Percentiles rank a stretch among this genome's conserved stretches.
phyloP scores from a whole-genome alignment of 1,140 invertebrate genomes.

The Popillia japonica region DNA sequence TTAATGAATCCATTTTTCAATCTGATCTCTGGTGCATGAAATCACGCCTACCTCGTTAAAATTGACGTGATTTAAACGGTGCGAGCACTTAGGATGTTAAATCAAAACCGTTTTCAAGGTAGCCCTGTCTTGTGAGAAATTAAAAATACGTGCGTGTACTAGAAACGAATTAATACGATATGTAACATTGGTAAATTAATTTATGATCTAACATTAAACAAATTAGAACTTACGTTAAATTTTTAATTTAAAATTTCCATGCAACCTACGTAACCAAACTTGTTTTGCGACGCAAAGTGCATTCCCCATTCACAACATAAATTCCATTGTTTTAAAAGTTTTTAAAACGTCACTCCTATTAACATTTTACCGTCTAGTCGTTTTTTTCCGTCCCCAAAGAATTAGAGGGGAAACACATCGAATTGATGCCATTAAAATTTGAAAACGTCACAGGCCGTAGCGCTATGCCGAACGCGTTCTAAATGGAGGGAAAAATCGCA shows the following conservation, averaged over 20 bases:
- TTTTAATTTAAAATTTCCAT: too few species aligned
- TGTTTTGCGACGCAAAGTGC: too few species aligned
- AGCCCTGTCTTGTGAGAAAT: background rate
- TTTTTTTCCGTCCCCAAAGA: background rate
- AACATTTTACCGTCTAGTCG: too few species aligned
- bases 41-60: conserved; percentile 22
- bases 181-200: too few species aligned
- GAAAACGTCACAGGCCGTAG: background rate
- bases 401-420: background rate
- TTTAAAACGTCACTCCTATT: too few species aligned
- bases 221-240: too few species aligned
- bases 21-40: background rate
- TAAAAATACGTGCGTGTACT: background rate
- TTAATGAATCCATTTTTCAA: conserved; percentile 33
- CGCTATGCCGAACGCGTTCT: background rate
- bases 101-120: conserved; percentile 14
- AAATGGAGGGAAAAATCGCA: conserved; percentile 4
- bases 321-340: too few species aligned
- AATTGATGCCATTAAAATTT: background rate
- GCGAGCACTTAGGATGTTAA: background rate
- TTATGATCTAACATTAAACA: too few species aligned
- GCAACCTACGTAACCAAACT: too few species aligned
- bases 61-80: background rate
- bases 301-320: too few species aligned
- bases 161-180: too few species aligned